A percentile compares a stretch with the other conserved stretches of the same genome.
Evolutionary conservation across 92 coral and sea anemone genomes (phyloP).

Genomic region (Micromussa lordhowensis): DNA sequence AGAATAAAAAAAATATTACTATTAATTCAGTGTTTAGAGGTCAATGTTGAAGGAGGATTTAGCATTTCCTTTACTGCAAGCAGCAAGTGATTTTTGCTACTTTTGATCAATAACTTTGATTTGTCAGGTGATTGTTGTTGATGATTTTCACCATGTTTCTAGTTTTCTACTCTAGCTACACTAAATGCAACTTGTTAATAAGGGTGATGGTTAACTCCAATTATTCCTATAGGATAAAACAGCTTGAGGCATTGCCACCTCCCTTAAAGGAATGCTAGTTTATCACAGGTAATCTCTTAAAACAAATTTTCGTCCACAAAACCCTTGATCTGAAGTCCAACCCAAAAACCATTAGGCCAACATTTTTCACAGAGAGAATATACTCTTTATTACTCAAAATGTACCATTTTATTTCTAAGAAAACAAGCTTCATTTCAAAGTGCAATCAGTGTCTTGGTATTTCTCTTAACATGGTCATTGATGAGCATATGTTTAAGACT

Average conservation of each 20-base stretch:
- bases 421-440: too few relatives aligned
- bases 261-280: background rate
- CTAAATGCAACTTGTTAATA: too few relatives aligned
- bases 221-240: too few relatives aligned
- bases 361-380: background rate
- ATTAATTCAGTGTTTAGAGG: background rate
- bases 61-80: background rate
- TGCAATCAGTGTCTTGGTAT: background rate
- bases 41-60: background rate
- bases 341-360: background rate
- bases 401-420: background rate
- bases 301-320: background rate
- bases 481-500: background rate
- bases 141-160: background rate
- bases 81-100: background rate
- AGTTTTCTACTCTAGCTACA: background rate
- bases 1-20: too few relatives aligned
- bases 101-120: too few relatives aligned
- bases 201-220: too few relatives aligned
- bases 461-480: background rate
- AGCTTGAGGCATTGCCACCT: too few relatives aligned
- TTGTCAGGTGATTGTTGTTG: too few relatives aligned
- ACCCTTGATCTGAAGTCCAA: background rate
- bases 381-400: background rate
- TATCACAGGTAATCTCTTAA: background rate